phyloP scores from a whole-genome alignment of 2,888 invertebrate genomes.

The Ditylenchus weischeri region DNA sequence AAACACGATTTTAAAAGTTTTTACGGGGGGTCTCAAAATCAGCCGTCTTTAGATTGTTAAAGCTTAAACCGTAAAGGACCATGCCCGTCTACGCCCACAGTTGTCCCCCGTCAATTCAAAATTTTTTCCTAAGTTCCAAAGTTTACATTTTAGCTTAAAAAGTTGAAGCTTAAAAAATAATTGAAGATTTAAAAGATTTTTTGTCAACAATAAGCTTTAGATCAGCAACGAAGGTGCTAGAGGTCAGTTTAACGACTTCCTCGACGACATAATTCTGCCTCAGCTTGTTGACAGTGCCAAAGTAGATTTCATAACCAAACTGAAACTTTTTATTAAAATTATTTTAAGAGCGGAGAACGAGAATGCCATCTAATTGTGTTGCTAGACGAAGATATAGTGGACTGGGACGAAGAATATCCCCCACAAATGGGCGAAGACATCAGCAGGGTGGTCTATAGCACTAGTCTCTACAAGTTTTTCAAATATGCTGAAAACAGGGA shows the following conservation, averaged over 20 bases:
- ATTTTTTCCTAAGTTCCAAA: too few relatives aligned
- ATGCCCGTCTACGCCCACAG: too few relatives aligned
- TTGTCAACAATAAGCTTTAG: too few relatives aligned
- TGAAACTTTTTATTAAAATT: slow-evolving; percentile 8
- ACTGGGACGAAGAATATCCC: slow-evolving; percentile 98
- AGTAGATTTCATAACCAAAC: slow-evolving; percentile 48
- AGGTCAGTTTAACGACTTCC: slow-evolving; percentile 89
- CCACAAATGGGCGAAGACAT: slow-evolving; percentile 97
- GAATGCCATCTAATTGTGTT: slow-evolving; percentile 96
- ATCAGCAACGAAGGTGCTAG: slow-evolving; percentile 98
- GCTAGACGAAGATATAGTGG: slow-evolving; percentile 87
- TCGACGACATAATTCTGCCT: slow-evolving; percentile 90
- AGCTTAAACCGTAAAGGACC: too few relatives aligned
- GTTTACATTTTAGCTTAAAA: too few relatives aligned
- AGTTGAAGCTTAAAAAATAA: too few relatives aligned
- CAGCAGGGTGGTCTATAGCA: slow-evolving; percentile 74
- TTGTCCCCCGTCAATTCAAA: too few relatives aligned
- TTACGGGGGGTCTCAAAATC: too few relatives aligned
- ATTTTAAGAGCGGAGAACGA: slow-evolving; percentile 80
- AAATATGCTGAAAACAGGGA: slow-evolving; percentile 99
- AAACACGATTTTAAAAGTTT: too few relatives aligned
- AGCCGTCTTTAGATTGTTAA: too few relatives aligned
- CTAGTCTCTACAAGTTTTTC: slow-evolving; percentile 77
- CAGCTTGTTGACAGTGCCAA: slow-evolving; percentile 78
- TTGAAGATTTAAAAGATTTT: too few relatives aligned